Evolutionary conservation across 2,797 vertebrate species (phyloP).

Genomic region (Amblyraja radiata): DNA sequence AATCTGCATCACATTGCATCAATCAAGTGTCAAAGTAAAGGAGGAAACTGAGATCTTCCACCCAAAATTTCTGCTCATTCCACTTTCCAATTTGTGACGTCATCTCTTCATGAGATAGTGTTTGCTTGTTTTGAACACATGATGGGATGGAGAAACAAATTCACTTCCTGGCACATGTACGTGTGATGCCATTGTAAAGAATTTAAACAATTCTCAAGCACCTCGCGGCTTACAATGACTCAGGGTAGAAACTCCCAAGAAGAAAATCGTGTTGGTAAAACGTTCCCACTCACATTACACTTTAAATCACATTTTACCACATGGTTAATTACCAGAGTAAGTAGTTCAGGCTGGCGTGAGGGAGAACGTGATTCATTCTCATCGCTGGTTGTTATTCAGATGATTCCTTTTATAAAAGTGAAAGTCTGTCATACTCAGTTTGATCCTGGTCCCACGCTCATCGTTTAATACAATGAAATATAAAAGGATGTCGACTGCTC

Average conservation of each 20-base stretch:
- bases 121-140: not conserved
- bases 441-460: not conserved
- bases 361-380: not conserved
- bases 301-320: not conserved
- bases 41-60: not conserved
- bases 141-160: not conserved
- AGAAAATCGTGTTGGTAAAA: not conserved
- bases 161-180: not conserved
- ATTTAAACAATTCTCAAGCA: too few relatives aligned
- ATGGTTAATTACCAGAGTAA: not conserved
- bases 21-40: not conserved
- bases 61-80: not conserved
- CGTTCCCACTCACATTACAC: not conserved
- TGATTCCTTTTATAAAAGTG: not conserved
- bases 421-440: not conserved
- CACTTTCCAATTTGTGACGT: too few relatives aligned
- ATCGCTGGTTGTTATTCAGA: not conserved
- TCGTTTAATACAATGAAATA: not conserved
- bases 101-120: not conserved
- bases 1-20: not conserved
- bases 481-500: not conserved
- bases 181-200: not conserved
- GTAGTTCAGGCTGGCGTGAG: not conserved
- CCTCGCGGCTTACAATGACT: not conserved
- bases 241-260: not conserved